phyloP scores from a whole-genome alignment of 1,140 invertebrate genomes.

The Pseudomyrmex dendroicus region DNA sequence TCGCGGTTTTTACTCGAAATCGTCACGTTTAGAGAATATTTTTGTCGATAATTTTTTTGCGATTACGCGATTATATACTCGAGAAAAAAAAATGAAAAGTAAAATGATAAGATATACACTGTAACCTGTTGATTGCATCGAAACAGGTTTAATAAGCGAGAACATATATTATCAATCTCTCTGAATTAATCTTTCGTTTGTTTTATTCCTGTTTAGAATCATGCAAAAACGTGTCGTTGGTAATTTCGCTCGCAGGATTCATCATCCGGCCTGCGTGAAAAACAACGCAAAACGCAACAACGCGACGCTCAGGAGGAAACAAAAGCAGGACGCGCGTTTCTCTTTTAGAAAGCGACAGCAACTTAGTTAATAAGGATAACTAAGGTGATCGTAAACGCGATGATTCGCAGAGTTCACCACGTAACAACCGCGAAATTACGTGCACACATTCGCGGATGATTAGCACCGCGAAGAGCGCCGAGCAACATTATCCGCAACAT shows the following conservation, averaged over 20 bases:
- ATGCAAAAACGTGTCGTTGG: not conserved
- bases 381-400: slow-evolving; percentile 42
- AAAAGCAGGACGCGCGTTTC: slow-evolving; percentile 47
- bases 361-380: slow-evolving; percentile 46
- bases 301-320: slow-evolving; percentile 19
- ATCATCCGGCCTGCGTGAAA: slow-evolving; percentile 22
- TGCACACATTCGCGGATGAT: slow-evolving; percentile 33
- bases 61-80: not conserved
- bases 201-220: not conserved
- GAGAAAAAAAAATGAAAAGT: not conserved
- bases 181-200: not conserved
- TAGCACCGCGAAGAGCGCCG: slow-evolving; percentile 1
- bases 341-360: slow-evolving; percentile 64
- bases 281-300: slow-evolving; percentile 2
- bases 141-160: not conserved
- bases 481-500: slow-evolving; percentile 31
- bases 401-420: not conserved
- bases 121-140: not conserved
- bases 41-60: not conserved
- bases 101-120: not conserved
- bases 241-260: slow-evolving; percentile 16
- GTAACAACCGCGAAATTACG: slow-evolving; percentile 34
- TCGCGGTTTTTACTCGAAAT: not conserved
- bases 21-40: not conserved
- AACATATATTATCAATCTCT: not conserved